phyloP scores from a whole-genome alignment of 2,888 invertebrate genomes.

The Miltochrista miniata region DNA sequence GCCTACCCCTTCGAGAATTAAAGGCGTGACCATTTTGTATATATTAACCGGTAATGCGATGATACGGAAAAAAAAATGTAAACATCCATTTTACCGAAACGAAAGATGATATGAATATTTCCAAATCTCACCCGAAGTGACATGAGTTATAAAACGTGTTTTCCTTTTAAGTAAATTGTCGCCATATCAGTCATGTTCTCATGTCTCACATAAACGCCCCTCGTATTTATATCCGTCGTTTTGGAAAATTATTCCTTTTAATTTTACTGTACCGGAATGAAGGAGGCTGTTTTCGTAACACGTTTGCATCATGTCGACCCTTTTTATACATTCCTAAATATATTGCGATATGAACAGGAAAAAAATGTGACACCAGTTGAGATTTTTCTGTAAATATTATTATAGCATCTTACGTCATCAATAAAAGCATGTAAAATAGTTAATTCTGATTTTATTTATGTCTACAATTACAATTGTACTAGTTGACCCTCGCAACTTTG shows the following conservation, averaged over 20 bases:
- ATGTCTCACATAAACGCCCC: constrained; percentile 26
- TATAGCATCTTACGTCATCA: too few species aligned
- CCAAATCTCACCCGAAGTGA: constrained; percentile 40
- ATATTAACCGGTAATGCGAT: too few species aligned
- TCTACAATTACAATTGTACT: too few species aligned
- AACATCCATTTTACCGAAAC: neutral
- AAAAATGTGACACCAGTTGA: too few species aligned
- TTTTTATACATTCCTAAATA: constrained; percentile 68
- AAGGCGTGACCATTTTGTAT: too few species aligned
- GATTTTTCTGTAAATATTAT: neutral
- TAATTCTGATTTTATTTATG: too few species aligned
- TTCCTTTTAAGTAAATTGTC: constrained; percentile 42
- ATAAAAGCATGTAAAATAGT: too few species aligned
- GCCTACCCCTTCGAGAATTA: too few species aligned
- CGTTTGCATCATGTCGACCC: constrained; percentile 61
- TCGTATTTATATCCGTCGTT: constrained; percentile 38
- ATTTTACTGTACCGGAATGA: constrained; percentile 41
- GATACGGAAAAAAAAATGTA: too few species aligned
- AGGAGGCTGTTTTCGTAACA: constrained; percentile 39
- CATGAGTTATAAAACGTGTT: constrained; percentile 35
- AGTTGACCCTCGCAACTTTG: too few species aligned
- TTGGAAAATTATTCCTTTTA: constrained; percentile 49
- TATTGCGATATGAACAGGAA: constrained; percentile 55
- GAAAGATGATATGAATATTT: constrained; percentile 23
- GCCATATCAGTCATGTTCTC: constrained; percentile 40